Conservation (phyloP, 2,888 invertebrate species). For the Lycia hirtaria region DNA sequence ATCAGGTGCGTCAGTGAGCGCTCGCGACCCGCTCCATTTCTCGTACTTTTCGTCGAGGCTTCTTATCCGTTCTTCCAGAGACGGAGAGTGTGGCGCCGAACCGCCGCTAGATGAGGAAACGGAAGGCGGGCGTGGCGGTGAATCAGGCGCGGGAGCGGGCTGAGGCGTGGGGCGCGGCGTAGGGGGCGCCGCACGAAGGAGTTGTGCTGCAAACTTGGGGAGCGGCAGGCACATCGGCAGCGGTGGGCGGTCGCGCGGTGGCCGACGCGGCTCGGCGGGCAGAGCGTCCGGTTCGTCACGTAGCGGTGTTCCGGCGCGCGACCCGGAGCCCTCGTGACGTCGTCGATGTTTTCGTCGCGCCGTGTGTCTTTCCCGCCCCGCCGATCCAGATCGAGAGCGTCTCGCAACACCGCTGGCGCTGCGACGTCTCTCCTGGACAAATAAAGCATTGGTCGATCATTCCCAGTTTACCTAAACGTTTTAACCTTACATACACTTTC, state of each 20-base stretch:
- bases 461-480: no score
- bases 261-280: constrained; percentile 91
- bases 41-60: constrained; percentile 97
- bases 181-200: constrained; percentile 82
- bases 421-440: constrained; percentile 67
- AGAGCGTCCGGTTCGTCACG: constrained; percentile 89
- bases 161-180: constrained; percentile 73
- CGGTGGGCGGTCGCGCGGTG: constrained; percentile 86
- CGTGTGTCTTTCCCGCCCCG: constrained; percentile 61
- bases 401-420: constrained; percentile 60
- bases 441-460: not conserved
- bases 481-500: no score
- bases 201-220: constrained; percentile 93
- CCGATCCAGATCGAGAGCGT: constrained; percentile 67
- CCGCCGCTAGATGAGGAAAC: constrained; percentile 91
- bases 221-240: constrained; percentile 93
- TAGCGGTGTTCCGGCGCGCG: constrained; percentile 83
- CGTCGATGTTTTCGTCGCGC: constrained; percentile 81
- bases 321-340: constrained; percentile 77
- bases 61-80: constrained; percentile 95
- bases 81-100: constrained; percentile 90
- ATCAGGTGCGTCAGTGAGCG: constrained; percentile 85
- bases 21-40: constrained; percentile 91
- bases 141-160: constrained; percentile 86
- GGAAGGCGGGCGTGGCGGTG: constrained; percentile 89